These are phyloP conservation scores for Sebastes matsubarae DNA, from an alignment of 2,797 vertebrate species.

Conservation along the genomic window DNA sequence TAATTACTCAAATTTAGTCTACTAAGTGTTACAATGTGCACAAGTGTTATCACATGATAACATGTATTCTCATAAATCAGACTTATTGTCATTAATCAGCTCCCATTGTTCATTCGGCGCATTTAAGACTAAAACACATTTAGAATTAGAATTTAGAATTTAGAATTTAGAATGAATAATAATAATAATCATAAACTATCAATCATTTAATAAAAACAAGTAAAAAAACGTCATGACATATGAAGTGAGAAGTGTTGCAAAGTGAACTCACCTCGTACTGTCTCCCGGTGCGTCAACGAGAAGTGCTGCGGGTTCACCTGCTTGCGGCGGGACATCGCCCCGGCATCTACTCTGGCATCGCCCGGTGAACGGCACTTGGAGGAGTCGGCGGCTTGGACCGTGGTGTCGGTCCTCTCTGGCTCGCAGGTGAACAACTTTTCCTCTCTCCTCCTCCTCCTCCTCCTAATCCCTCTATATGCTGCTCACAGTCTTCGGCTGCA, in stretches of 20 bases:
- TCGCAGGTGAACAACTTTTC: constrained; percentile 68
- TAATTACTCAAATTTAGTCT: neutral
- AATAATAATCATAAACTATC: neutral
- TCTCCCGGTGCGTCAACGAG: constrained; percentile 93
- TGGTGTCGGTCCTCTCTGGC: constrained; percentile 80
- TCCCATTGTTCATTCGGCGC: neutral
- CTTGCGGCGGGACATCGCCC: constrained; percentile 99
- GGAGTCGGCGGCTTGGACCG: constrained; percentile 86
- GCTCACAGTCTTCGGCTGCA: constrained; percentile 30
- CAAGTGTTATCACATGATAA: neutral
- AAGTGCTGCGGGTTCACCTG: constrained; percentile 99
- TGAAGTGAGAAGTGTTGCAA: neutral
- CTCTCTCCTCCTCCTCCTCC: neutral
- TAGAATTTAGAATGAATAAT: neutral
- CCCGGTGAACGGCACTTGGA: constrained; percentile 91
- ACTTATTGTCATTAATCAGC: neutral
- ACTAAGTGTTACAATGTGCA: neutral
- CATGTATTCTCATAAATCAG: constrained; percentile 1
- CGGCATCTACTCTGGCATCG: constrained; percentile 99
- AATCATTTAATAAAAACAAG: neutral
- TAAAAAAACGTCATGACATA: neutral
- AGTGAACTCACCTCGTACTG: constrained; percentile 90
- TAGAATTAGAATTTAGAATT: no score
- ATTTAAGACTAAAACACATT: neutral
- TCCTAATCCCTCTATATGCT: constrained; percentile 44